These are phyloP conservation scores for Odontophorus gujanensis DNA, from an alignment of 2,113 vertebrate species.

Conservation along the genomic window DNA sequence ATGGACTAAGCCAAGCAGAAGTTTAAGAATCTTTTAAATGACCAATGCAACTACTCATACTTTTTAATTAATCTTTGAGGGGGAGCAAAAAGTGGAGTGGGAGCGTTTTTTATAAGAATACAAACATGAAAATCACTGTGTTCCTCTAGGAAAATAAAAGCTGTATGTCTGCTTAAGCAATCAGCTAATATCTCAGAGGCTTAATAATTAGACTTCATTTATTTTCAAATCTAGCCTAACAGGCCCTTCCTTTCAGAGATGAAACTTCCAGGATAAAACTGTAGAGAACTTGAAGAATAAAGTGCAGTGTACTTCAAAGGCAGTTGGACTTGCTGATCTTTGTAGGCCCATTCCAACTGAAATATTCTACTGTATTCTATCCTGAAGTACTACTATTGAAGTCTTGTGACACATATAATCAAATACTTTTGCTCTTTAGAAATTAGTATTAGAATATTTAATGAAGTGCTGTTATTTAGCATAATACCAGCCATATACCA, in stretches of 20 bases:
- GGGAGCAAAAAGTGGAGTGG: background rate
- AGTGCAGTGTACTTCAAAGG: background rate
- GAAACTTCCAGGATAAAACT: background rate
- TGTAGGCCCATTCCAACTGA: background rate
- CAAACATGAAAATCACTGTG: background rate
- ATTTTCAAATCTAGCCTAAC: background rate
- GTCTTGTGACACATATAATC: background rate
- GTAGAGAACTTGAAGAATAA: background rate
- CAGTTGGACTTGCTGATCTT: background rate
- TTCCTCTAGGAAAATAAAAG: background rate
- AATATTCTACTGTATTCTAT: background rate
- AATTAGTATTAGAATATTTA: background rate
- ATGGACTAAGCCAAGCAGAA: slow-evolving; percentile 68
- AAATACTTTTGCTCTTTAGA: background rate
- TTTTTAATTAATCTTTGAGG: background rate
- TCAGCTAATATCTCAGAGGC: background rate
- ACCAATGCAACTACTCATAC: background rate
- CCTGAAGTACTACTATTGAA: background rate
- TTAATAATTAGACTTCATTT: background rate
- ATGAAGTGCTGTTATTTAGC: background rate
- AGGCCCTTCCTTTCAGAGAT: background rate
- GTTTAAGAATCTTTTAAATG: background rate
- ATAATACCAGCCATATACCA: background rate
- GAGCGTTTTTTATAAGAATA: background rate
- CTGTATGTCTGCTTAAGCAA: background rate